phyloP scores from a whole-genome alignment of 2,797 vertebrate species.

The Aselliscus stoliczkanus region DNA sequence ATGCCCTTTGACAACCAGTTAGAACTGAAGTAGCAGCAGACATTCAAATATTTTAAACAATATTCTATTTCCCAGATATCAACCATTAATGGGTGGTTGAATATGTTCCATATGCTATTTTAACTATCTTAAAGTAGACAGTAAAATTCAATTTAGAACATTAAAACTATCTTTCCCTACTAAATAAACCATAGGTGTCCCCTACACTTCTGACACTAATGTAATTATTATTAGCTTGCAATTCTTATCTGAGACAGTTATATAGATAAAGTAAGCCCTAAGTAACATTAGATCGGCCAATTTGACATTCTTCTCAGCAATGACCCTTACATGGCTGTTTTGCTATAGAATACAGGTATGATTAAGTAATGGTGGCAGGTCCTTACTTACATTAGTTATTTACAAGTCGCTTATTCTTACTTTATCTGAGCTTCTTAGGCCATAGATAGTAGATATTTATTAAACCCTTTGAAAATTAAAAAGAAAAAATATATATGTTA shows the following conservation, averaged over 20 bases:
- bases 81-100: neutral
- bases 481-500: neutral
- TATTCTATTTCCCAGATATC: slow-evolving; percentile 28
- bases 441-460: neutral
- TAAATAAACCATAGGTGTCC: slow-evolving; percentile 78
- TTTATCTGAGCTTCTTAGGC: slow-evolving; percentile 27
- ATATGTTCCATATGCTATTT: slow-evolving; percentile 43
- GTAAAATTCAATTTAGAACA: slow-evolving; percentile 67
- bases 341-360: slow-evolving; percentile 17
- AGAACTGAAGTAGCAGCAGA: neutral
- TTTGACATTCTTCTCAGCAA: slow-evolving; percentile 50
- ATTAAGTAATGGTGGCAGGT: slow-evolving; percentile 48
- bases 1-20: neutral
- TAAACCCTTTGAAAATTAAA: neutral
- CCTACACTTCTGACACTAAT: slow-evolving; percentile 71
- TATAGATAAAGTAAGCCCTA: slow-evolving; percentile 65
- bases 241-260: slow-evolving; percentile 71
- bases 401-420: slow-evolving; percentile 41
- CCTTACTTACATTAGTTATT: slow-evolving; percentile 39
- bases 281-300: slow-evolving; percentile 60
- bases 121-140: slow-evolving; percentile 61
- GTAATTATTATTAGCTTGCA: slow-evolving; percentile 76
- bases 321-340: slow-evolving; percentile 44
- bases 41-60: slow-evolving; percentile 31
- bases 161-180: slow-evolving; percentile 72